Evolutionary conservation across 2,113 vertebrate species (phyloP).

Genomic region (Etheostoma cragini): DNA sequence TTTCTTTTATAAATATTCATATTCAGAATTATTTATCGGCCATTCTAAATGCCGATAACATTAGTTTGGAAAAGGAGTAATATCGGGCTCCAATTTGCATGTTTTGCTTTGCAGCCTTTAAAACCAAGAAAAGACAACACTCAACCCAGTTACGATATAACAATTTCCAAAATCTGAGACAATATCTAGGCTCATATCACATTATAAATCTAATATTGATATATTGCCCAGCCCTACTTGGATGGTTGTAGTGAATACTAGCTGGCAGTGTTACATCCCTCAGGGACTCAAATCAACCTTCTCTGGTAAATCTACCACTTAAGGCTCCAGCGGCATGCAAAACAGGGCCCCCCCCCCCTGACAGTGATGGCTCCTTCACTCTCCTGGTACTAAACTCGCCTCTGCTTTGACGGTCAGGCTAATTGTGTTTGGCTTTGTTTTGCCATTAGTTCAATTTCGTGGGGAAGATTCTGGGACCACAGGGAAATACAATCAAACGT

Average conservation of each 20-base stretch:
- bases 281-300: constrained; percentile 38
- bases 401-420: constrained; percentile 31
- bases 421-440: constrained; percentile 50
- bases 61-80: too few relatives aligned
- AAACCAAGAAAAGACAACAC: too few relatives aligned
- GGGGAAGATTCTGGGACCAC: constrained; percentile 97
- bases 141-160: too few relatives aligned
- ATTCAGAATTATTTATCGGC: too few relatives aligned
- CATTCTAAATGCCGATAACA: too few relatives aligned
- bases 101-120: too few relatives aligned
- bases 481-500: constrained; percentile 98
- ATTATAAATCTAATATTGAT: too few relatives aligned
- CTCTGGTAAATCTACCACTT: constrained; percentile 52
- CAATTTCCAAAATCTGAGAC: too few relatives aligned
- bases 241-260: constrained; percentile 35
- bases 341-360: constrained; percentile 17
- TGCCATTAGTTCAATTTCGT: constrained; percentile 95
- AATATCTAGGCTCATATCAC: too few relatives aligned
- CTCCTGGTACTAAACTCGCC: constrained; percentile 17
- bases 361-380: constrained; percentile 36
- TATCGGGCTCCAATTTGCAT: too few relatives aligned
- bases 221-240: neutral
- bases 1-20: too few relatives aligned
- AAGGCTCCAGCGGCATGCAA: constrained; percentile 30
- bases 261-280: constrained; percentile 23